Base-by-base conservation (phyloP, 2,797 vertebrate species). In the Aulostomus chinensis region DNA sequence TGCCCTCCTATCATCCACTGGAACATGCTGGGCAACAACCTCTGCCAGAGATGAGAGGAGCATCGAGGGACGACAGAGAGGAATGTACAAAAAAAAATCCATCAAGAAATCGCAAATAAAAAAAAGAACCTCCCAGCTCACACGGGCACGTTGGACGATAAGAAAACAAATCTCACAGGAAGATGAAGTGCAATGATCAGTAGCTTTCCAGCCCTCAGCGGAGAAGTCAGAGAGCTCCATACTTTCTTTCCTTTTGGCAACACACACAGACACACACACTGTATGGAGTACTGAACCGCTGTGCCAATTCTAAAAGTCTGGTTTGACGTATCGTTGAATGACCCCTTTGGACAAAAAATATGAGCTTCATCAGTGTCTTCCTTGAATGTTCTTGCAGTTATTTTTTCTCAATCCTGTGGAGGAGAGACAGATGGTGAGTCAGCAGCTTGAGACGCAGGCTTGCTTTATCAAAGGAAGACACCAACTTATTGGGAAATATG, bases 351-450 rank as follows among this genome's bases (percentile, higher is more conserved):
- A 83, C 78, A 81, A 43, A 51, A 76, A 76, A 74, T 71, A 59
- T 39, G 26, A 58, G 51, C 45, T 43, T 64, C 34, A 20, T 68
- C 49, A 15, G 35, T 40, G 48, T 81, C 82, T 72, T 87, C 80
- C 74, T 79, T 53, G 9, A 25, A 50, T 64, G 68, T 63, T 53
- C 38, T 54, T 47, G 20, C 21, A n/a, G n/a, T 85, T 73, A 89
- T 75, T 90, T 90, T 68, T 75, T 87, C 55, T 80, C 86, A 41
- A 63, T 39, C 84, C 90, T 91, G 82, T 43, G 14, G 8, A 54
- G 69, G 33, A 66, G 46, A 66, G 7, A 66, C 8, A 43, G 15
- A 12, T 22, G 33, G 8, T 22, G 12, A 26, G 7, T 13, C n/a
- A n/a, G n/a, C n/a, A n/a, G n/a, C n/a, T n/a, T n/a, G n/a, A n/a